Base-by-base conservation (phyloP, 2,113 vertebrate species). In the Oostethus manadensis region DNA sequence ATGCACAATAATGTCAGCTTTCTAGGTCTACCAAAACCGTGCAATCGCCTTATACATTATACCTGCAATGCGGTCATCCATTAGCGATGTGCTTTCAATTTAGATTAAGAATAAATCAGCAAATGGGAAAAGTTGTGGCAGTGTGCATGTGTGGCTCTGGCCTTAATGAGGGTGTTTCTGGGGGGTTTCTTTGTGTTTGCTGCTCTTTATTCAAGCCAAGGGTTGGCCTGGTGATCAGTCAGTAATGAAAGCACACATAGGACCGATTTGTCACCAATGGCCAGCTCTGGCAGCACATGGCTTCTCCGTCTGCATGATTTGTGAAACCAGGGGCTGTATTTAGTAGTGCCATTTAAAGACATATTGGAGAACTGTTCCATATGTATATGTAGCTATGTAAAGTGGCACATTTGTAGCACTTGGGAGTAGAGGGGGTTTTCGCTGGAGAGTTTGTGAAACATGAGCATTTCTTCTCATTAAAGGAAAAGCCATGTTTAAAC, bases 311-410 rank as follows among this genome's bases (percentile, higher is more conserved):
- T 69, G 58, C 75, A 84, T 87, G 84, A 86, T 87, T 87, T 86
- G 86, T 86, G 84, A 84, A 87, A 84, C 73, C 75, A 51, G 76
- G 62, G 78, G 62, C 70, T 73, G 84, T 84, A 85, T 87, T 89
- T 87, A 89, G 84, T 84, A 80, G 80, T 81, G 71, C 84, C 86
- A 82, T 87, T 89, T 86, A 84, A 87, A 84, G 81, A 78, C 68
- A 84, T 84, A 84, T 78, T 75, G 79, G 76, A 76, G 76, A 80
- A 80, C 64, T 54, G 64, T 51, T 81, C 67, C 16, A 50, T 64
- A 45, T 51, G 66, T 65, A 35, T 53, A 45, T 71, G 40, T 43
- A 58, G n/a, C 58, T 56, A 40, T 51, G 76, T 75, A 64, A 70
- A 66, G 64, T 44, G 58, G 76, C 73, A 73, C 70, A 76, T 82